These are phyloP conservation scores for Siniperca scherzeri DNA, from an alignment of 2,797 vertebrate species.

Conservation along the genomic window DNA sequence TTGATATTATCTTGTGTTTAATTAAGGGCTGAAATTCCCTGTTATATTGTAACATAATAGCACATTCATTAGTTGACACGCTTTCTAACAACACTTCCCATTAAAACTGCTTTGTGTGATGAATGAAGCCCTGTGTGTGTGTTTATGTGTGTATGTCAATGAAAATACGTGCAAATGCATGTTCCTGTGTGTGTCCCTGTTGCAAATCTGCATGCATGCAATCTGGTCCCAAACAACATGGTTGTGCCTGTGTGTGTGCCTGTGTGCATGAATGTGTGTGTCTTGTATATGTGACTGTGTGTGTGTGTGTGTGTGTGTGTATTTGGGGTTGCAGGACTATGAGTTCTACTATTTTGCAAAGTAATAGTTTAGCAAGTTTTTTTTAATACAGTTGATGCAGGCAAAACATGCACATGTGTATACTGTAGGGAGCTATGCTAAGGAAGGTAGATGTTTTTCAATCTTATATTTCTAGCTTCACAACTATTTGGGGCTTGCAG, in stretches of 20 bases:
- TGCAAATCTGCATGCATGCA: slow-evolving; percentile 38
- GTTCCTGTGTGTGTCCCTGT: slow-evolving; percentile 1
- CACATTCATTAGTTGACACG: slow-evolving; percentile 8
- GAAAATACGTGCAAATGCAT: slow-evolving; percentile 34
- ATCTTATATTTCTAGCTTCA: slow-evolving; percentile 3
- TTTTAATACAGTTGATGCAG: too few relatives aligned
- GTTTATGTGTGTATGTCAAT: not conserved
- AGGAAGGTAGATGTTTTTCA: not conserved
- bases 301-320: not conserved
- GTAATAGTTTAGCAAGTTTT: too few relatives aligned
- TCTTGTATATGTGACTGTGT: not conserved
- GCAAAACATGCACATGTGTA: too few relatives aligned
- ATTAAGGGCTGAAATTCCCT: slow-evolving; percentile 19
- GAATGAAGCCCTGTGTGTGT: slow-evolving; percentile 58
- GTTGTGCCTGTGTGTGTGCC: slow-evolving; percentile 6
- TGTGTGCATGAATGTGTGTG: slow-evolving; percentile 4
- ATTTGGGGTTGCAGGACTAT: not conserved
- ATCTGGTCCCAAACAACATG: not conserved
- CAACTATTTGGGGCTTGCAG: not conserved
- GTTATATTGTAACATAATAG: slow-evolving; percentile 8
- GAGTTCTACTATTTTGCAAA: slow-evolving; percentile 9
- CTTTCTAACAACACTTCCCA: slow-evolving; percentile 28
- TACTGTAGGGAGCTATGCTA: not conserved
- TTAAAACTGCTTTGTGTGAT: slow-evolving; percentile 43
- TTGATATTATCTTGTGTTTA: slow-evolving; percentile 31